Evolutionary conservation across 1,140 invertebrate genomes (phyloP), one percentile per base, ranked within the genome.

Genomic region (Globodera rostochiensis): DNA sequence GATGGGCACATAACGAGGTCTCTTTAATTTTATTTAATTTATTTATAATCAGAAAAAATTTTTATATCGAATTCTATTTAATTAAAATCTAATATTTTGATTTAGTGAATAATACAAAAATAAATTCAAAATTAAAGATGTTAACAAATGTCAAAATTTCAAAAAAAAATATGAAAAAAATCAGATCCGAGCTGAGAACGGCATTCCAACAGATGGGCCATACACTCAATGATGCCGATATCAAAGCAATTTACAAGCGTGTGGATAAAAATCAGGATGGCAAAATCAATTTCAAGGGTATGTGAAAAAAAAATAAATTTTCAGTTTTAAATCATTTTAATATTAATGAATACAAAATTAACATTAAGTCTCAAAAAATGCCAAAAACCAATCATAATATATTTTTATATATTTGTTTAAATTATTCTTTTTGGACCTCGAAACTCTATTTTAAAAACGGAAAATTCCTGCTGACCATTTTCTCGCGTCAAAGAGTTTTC

Each of bases 141-240:
- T 36, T 0, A 1, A 36, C 36, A 36, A 36, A 36, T 36, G 36
- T 2, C 36, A 36, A 36, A 36, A 36, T 36, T n/a, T n/a, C 47
- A 77, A 80, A 25, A 25, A 25, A 25, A 25, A 25, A 25, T 0
- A 25, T 25, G 25, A 25, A 25, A 25, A 25, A 25, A n/a, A 50
- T 67, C 71, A 87, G 86, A 60, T 89, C 87, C 3, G 88, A 89
- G 80, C 75, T 89, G 71, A 80, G 88, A 69, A 90, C 86, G 50
- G 88, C 88, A 9, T 89, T 89, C 84, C 88, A 89, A 82, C 76
- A 87, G 82, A 89, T 89, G 88, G 88, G 88, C 19, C 88, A 88
- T 78, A 74, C 73, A 21, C 78, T 89, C 6, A 84, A 80, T 25
- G 88, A 89, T 74, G 83, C 87, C 74, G 88, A 89, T n/a, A 89